phyloP scores from a whole-genome alignment of 1,140 invertebrate genomes.

The Drosophila aff. region DNA sequence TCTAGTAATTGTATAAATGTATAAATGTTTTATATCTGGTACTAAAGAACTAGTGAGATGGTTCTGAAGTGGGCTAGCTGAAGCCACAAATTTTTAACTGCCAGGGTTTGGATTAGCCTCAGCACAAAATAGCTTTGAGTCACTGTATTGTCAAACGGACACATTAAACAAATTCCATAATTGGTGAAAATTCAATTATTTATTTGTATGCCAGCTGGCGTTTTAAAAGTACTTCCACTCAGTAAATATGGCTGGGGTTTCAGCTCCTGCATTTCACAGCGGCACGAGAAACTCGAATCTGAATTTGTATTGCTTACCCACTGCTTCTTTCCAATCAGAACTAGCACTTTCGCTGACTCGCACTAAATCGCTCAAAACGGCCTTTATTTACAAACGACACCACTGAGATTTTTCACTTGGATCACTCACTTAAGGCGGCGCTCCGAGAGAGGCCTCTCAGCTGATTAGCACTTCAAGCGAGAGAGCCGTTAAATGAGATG shows the following conservation, averaged over 20 bases:
- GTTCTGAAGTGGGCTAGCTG: too few relatives aligned
- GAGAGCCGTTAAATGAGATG: not conserved
- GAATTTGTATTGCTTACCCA: not conserved
- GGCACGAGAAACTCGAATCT: not conserved
- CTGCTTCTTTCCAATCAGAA: not conserved
- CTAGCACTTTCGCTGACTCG: too few relatives aligned
- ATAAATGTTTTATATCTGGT: too few relatives aligned
- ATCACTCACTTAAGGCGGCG: not conserved
- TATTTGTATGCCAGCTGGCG: not conserved
- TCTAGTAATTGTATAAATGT: too few relatives aligned
- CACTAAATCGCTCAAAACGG: not conserved
- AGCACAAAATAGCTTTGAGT: too few relatives aligned
- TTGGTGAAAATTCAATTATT: not conserved
- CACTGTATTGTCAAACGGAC: not conserved
- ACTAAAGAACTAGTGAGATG: too few relatives aligned
- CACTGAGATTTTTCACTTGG: not conserved
- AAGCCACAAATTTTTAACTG: too few relatives aligned
- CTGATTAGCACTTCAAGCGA: constrained; percentile 4
- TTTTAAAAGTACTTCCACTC: not conserved
- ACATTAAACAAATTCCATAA: not conserved
- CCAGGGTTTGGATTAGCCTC: too few relatives aligned
- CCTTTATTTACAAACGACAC: constrained; percentile 5
- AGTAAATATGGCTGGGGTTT: not conserved
- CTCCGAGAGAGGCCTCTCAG: not conserved
- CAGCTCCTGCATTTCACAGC: not conserved